These are phyloP conservation scores for Antigone vipio DNA, from an alignment of 2,113 vertebrate genomes.

Conservation along the genomic window DNA sequence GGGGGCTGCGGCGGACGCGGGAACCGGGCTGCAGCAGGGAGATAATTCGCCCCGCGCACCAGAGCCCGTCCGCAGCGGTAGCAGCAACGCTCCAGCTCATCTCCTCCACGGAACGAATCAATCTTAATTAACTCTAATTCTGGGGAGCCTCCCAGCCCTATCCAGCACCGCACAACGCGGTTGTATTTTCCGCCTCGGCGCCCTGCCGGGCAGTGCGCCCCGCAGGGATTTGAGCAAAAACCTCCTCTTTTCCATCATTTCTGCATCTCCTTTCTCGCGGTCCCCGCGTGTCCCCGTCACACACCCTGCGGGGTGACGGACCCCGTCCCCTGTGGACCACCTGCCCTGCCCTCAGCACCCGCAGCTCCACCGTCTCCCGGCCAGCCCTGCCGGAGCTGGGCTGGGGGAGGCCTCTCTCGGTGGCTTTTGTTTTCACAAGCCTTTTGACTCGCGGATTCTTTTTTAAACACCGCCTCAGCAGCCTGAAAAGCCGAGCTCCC, in stretches of 20 bases:
- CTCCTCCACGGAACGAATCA: not conserved
- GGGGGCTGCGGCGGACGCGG: not conserved
- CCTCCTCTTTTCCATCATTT: not conserved
- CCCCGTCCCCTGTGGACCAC: not conserved
- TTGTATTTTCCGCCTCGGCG: not conserved
- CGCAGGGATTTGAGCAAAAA: not conserved
- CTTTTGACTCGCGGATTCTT: conserved; percentile 29
- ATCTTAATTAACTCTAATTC: conserved; percentile 31
- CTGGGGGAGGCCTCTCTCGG: not conserved
- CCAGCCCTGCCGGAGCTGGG: not conserved
- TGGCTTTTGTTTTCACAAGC: conserved; percentile 36
- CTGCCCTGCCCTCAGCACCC: not conserved
- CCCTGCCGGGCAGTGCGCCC: accelerated
- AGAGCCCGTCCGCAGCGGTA: not conserved
- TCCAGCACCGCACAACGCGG: not conserved
- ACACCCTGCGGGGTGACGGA: accelerated
- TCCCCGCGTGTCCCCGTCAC: accelerated
- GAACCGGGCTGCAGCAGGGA: not conserved
- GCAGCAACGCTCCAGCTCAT: not conserved
- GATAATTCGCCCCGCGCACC: not conserved
- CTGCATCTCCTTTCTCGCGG: accelerated
- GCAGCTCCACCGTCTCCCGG: not conserved
- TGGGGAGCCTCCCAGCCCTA: not conserved
- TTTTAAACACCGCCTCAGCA: not conserved
- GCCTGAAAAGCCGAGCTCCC: conserved; percentile 33